Evolutionary conservation across 1,140 invertebrate genomes (phyloP).

Genomic region (Pissodes strobi): DNA sequence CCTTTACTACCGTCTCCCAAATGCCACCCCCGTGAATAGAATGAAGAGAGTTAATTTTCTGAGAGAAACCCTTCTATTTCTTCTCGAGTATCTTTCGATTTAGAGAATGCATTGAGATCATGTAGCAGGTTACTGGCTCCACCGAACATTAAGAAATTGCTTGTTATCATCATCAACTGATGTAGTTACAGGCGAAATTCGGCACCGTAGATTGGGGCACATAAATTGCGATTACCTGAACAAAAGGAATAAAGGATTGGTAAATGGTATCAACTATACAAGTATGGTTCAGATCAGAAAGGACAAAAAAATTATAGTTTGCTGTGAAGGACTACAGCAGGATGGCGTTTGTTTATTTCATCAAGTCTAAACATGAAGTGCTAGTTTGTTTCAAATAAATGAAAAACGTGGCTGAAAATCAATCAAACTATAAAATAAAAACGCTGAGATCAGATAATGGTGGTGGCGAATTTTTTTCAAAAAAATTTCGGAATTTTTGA

Average conservation of each 20-base stretch:
- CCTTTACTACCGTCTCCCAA: too few relatives aligned
- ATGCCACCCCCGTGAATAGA: too few relatives aligned
- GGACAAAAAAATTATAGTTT: constrained; percentile 37
- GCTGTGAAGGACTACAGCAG: constrained; percentile 42
- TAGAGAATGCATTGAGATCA: too few relatives aligned
- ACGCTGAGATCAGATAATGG: too few relatives aligned
- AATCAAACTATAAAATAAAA: constrained; percentile 45
- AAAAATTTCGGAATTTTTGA: constrained; percentile 43
- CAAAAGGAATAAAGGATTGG: constrained; percentile 34
- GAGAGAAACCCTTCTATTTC: too few relatives aligned
- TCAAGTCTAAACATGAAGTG: constrained; percentile 27
- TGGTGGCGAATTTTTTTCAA: constrained; percentile 44
- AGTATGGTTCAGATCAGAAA: constrained; percentile 31
- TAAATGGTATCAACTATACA: constrained; percentile 32
- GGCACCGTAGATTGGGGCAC: constrained; percentile 47
- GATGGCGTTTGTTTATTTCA: constrained; percentile 27
- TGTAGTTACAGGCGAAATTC: constrained; percentile 23
- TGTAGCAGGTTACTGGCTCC: too few relatives aligned
- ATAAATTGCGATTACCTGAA: constrained; percentile 38
- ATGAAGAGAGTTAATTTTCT: too few relatives aligned
- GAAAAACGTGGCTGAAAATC: constrained; percentile 43
- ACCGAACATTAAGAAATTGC: constrained; percentile 12
- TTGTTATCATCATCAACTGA: constrained; percentile 35
- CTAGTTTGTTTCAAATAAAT: constrained; percentile 44
- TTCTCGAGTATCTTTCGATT: too few relatives aligned